Evolutionary conservation across 2,113 vertebrate genomes (phyloP), one percentile per base, ranked within the genome.

Genomic region (Pseudorectes ferrugineus): DNA sequence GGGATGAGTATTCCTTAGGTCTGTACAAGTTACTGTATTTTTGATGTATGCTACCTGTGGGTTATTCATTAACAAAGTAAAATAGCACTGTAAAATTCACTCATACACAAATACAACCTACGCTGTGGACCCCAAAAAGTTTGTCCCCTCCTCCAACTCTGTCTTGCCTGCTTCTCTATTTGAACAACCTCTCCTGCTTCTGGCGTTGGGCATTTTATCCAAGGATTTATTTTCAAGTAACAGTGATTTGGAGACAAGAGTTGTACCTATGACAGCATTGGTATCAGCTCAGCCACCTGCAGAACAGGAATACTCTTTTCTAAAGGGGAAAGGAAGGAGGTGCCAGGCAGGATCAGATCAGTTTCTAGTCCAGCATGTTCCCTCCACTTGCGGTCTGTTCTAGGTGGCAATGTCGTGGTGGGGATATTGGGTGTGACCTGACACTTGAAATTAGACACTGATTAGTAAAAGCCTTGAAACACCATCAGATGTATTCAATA

Each of bases 261-360:
- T 2, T 52, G 70, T 31, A 81, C 0, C 1, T n/a, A 31, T 6
- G 22, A 33, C 46, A 78, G 67, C 17, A 57, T 0, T 20, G 25
- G 5, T 5, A 63, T 36, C 57, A 63, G 61, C 62, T 72, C 19
- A 73, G 36, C 20, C 33, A 29, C 29, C 23, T 57, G 45, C 49
- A 85, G 51, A 73, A 70, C 10, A 38, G 42, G n/a, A 88, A 22
- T 6, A 9, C 15, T 51, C 42, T 63, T 82, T 70, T 35, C 28
- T 22, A 15, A 54, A 70, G 8, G 2, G 22, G 21, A 54, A 93
- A 73, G 25, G 42, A 67, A 85, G 42, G 36, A 46, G 15, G 7
- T 55, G 28, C 6, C 43, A 81, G n/a, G 33, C 31, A 81, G 26
- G 43, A 81, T 28, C 13, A 71, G 29, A 51, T 71, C 71, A 52